Conservation (phyloP, 2,113 vertebrate species). For the Bufo gargarizans region DNA sequence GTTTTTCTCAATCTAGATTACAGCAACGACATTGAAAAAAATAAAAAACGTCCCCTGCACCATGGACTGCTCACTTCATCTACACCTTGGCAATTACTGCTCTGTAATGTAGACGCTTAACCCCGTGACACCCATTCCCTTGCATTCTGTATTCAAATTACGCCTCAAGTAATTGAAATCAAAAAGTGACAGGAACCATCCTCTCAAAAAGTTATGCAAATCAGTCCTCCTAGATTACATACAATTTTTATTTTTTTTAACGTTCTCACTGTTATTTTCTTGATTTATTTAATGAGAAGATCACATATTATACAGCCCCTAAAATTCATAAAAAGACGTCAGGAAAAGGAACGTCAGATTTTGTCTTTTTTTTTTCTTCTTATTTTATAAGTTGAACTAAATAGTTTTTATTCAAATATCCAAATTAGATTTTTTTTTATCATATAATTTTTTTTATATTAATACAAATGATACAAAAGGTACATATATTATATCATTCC, state of each 20-base stretch:
- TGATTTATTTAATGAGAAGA: conserved; percentile 14
- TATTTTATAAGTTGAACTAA: not conserved
- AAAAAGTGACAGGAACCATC: conserved; percentile 10
- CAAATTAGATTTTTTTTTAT: too few relatives aligned
- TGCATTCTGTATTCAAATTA: conserved; percentile 33
- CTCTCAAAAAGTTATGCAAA: conserved; percentile 23
- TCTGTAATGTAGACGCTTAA: conserved; percentile 27
- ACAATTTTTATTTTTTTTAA: not conserved
- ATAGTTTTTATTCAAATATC: not conserved
- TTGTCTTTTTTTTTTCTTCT: not conserved
- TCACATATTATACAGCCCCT: not conserved
- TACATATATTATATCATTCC: too few relatives aligned
- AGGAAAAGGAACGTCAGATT: not conserved
- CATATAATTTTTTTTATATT: too few relatives aligned
- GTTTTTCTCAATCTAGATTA: not conserved
- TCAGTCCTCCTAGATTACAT: not conserved
- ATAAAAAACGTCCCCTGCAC: not conserved
- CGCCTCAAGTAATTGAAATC: not conserved
- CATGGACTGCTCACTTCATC: not conserved
- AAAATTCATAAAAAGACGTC: not conserved
- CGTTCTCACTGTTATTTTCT: not conserved
- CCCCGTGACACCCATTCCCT: conserved; percentile 36
- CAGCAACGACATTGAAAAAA: not conserved
- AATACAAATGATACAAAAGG: too few relatives aligned
- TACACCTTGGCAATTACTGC: conserved; percentile 29